A percentile compares a stretch with the other conserved stretches of the same genome.
phyloP scores from a whole-genome alignment of 1,140 invertebrate species.

The Danaus plexippus region DNA sequence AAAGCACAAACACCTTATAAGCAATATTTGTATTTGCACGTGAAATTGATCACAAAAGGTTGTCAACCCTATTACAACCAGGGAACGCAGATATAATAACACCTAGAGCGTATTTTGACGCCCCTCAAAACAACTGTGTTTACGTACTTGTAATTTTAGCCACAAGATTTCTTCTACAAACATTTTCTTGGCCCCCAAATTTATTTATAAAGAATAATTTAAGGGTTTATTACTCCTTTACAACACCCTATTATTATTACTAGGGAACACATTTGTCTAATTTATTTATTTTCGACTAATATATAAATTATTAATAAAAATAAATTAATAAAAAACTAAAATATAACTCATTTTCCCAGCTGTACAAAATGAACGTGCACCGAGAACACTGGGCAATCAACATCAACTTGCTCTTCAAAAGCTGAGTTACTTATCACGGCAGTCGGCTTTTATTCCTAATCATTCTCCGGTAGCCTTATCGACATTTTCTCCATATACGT shows the following conservation, averaged over 20 bases:
- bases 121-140: slow-evolving; percentile 3
- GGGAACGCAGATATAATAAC: too few relatives aligned
- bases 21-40: slow-evolving; percentile 1
- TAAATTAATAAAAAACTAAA: too few relatives aligned
- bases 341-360: slow-evolving; percentile 72
- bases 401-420: slow-evolving; percentile 45
- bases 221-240: slow-evolving; percentile 1
- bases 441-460: slow-evolving; percentile 32
- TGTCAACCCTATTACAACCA: slow-evolving; percentile 3
- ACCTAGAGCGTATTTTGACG: too few relatives aligned
- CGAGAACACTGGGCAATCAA: slow-evolving; percentile 72
- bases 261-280: too few relatives aligned
- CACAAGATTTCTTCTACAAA: slow-evolving; percentile 17
- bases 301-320: too few relatives aligned
- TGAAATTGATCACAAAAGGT: slow-evolving; percentile 10
- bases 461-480: slow-evolving; percentile 30
- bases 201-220: slow-evolving; percentile 12
- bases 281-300: too few relatives aligned
- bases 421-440: slow-evolving; percentile 50
- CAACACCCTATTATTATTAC: background rate
- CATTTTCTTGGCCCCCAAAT: slow-evolving; percentile 8
- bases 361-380: slow-evolving; percentile 91
- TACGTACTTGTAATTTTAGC: slow-evolving; percentile 14
- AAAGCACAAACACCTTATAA: too few relatives aligned
- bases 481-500: slow-evolving; percentile 48